Base-by-base conservation (phyloP, 2,113 vertebrate species). In the Notarius lentiginosus region DNA sequence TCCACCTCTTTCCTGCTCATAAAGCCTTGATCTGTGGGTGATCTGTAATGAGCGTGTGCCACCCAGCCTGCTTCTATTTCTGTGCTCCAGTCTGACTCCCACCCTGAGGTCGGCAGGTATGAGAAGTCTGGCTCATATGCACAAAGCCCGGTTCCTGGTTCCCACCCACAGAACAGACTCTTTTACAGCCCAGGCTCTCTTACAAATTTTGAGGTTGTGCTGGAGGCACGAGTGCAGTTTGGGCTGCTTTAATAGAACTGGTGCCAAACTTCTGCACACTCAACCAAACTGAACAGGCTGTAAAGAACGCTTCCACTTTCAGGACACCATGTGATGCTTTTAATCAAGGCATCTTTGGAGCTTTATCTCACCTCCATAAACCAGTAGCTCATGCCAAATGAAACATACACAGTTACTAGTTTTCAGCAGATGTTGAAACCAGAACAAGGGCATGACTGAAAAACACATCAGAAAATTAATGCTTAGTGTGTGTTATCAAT, bases 1-100 rank as follows among this genome's bases (percentile, higher is more conserved):
- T 77, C 70, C 72, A 56, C 81, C 72, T 66, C 86, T 68, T 87
- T 86, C 79, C 80, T 89, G 82, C 84, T 77, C 75, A 88, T 84
- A 90, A 90, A 90, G 86, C 89, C 84, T 84, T 90, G 89, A 90
- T 90, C 86, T 90, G 89, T 86, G 81, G 83, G 84, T 53, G 86
- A 83, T 72, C 84, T 86, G 89, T 88, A 86, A 90, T 86, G 87
- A 90, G 84, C 70, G 10, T 73, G 56, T 90, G 75, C 89, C 89
- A 90, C 89, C 89, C 89, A 88, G 89, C 82, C 80, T 88, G 89
- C 87, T 86, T 56, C 89, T 89, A 70, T 89, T 88, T 87, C 72
- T 83, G 81, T 63, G 58, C 70, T 73, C 81, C 49, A 87, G 80
- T 82, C 86, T 84, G 80, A 88, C 89, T 90, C 87, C 68, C 30